phyloP scores from a whole-genome alignment of 1,140 invertebrate genomes.

The Drosophila littoralis region DNA sequence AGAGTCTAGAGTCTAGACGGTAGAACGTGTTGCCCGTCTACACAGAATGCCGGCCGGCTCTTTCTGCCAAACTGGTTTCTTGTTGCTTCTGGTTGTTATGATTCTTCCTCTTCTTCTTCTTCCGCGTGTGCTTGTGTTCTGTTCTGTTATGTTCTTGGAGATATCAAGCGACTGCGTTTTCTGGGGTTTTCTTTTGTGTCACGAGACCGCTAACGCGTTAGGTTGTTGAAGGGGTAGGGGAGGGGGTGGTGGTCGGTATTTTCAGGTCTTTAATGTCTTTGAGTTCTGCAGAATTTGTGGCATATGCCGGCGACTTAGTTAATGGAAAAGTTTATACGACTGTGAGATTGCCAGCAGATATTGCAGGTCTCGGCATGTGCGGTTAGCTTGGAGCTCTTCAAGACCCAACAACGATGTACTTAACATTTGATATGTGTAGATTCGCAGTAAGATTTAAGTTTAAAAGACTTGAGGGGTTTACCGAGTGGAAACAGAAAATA shows the following conservation, averaged over 20 bases:
- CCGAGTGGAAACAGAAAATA: neutral
- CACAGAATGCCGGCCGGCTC: slow-evolving; percentile 73
- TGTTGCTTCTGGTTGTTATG: slow-evolving; percentile 39
- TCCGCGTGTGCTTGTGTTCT: slow-evolving; percentile 45
- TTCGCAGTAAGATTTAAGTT: no score
- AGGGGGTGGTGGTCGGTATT: neutral
- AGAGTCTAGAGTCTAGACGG: slow-evolving; percentile 35
- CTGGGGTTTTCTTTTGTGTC: slow-evolving; percentile 50
- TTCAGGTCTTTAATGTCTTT: slow-evolving; percentile 57
- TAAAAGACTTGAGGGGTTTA: no score
- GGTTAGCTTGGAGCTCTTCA: neutral
- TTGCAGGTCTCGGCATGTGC: neutral
- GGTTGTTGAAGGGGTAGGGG: no score
- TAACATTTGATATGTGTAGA: neutral
- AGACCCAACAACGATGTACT: neutral
- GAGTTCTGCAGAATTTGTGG: slow-evolving; percentile 62
- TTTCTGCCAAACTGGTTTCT: slow-evolving; percentile 68
- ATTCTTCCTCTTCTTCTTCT: slow-evolving; percentile 45
- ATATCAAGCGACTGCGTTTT: slow-evolving; percentile 14
- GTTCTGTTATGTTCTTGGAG: slow-evolving; percentile 39
- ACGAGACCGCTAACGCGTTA: slow-evolving; percentile 56
- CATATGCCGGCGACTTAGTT: slow-evolving; percentile 54
- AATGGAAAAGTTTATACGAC: slow-evolving; percentile 71
- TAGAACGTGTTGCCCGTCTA: slow-evolving; percentile 49
- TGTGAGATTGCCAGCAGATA: slow-evolving; percentile 53